These are phyloP conservation scores for Petrocephalus sullivani DNA, from an alignment of 2,797 vertebrate genomes.

Conservation along the genomic window DNA sequence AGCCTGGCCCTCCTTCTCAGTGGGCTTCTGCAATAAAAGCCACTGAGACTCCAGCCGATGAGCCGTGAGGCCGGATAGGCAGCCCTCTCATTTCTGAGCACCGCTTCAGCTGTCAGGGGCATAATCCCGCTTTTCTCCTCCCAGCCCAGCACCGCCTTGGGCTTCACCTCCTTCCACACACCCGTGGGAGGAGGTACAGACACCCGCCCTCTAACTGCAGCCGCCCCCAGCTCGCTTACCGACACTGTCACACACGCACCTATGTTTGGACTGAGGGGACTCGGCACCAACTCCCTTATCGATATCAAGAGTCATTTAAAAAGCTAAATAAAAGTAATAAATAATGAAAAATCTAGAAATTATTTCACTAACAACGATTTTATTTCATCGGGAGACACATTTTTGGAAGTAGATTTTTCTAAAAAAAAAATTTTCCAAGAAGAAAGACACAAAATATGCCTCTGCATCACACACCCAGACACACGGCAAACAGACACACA, in stretches of 20 bases:
- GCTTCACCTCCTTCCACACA: background rate
- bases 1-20: background rate
- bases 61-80: background rate
- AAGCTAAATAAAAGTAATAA: background rate
- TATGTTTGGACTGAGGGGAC: background rate
- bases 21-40: background rate
- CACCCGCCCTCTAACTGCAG: background rate
- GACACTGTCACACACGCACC: background rate
- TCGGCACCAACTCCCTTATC: background rate
- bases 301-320: background rate
- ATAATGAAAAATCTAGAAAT: background rate
- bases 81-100: background rate
- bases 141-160: background rate
- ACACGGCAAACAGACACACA: background rate
- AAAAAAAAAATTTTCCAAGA: background rate
- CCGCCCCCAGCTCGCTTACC: background rate
- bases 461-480: background rate
- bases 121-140: slow-evolving; percentile 12
- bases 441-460: background rate
- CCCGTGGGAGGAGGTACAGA: background rate
- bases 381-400: background rate
- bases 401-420: background rate
- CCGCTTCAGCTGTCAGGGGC: background rate
- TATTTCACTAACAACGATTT: background rate
- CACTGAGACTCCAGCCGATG: background rate